These are phyloP conservation scores for Macrosiphum euphorbiae DNA, from an alignment of 2,888 invertebrate genomes.

Conservation along the genomic window DNA sequence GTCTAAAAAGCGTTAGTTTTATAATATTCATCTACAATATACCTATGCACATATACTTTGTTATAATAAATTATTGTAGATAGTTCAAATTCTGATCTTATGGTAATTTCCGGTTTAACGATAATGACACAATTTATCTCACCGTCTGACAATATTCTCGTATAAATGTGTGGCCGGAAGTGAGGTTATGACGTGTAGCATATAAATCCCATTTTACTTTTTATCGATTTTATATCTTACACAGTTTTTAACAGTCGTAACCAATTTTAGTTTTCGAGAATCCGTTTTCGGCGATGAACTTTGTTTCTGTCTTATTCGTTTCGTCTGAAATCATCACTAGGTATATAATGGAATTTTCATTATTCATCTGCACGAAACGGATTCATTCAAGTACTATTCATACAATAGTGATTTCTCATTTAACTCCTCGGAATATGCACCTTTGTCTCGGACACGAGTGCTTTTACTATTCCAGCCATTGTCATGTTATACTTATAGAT, in stretches of 20 bases:
- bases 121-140: neutral
- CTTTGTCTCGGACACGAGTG: neutral
- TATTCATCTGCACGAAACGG: neutral
- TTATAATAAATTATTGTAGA: neutral
- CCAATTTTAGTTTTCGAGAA: neutral
- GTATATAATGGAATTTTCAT: neutral
- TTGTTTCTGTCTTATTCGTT: neutral
- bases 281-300: neutral
- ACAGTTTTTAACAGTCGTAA: neutral
- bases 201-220: neutral
- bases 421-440: neutral
- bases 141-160: neutral
- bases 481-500: neutral
- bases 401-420: neutral
- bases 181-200: neutral
- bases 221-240: neutral
- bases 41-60: neutral
- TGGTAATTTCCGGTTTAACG: neutral
- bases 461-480: neutral
- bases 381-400: neutral
- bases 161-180: neutral
- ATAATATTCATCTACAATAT: neutral
- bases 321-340: neutral
- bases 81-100: neutral
- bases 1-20: constrained; percentile 69